Percentiles rank a stretch among this genome's conserved stretches.
Evolutionary conservation across 1,140 invertebrate species (phyloP).

Genomic region (Ostrea edulis): DNA sequence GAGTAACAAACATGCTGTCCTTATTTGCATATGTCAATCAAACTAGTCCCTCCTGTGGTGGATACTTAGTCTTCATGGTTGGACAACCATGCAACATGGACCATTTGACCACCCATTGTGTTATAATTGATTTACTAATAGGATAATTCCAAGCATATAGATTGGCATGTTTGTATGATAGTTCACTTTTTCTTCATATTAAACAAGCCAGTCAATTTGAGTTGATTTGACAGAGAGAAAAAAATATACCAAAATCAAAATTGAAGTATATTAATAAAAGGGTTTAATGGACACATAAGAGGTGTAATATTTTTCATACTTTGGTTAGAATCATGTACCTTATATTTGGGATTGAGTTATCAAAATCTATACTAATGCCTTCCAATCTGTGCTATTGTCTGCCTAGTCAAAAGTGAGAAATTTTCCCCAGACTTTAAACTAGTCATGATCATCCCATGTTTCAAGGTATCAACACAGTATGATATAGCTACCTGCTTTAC

Average conservation of each 20-base stretch:
- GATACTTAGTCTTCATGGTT: constrained; percentile 8
- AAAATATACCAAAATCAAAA: neutral
- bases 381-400: too few relatives aligned
- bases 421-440: too few relatives aligned
- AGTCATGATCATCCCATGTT: too few relatives aligned
- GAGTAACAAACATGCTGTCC: constrained; percentile 35
- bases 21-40: constrained; percentile 38
- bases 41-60: constrained; percentile 22
- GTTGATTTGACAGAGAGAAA: constrained; percentile 1
- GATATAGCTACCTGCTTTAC: too few relatives aligned
- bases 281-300: too few relatives aligned
- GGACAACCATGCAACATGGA: constrained; percentile 25
- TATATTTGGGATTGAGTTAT: too few relatives aligned
- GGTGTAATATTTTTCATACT: too few relatives aligned
- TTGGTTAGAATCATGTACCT: too few relatives aligned
- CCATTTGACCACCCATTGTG: constrained; percentile 30
- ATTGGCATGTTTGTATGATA: constrained; percentile 37
- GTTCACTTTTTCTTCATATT: neutral
- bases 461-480: too few relatives aligned
- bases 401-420: too few relatives aligned
- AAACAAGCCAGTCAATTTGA: neutral
- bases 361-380: too few relatives aligned
- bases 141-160: neutral
- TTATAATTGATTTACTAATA: constrained; percentile 34
- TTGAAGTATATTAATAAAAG: neutral